Evolutionary conservation across 2,888 invertebrate species (phyloP), one percentile per base, ranked within the genome.

Genomic region (Lithophane semibrunnea): DNA sequence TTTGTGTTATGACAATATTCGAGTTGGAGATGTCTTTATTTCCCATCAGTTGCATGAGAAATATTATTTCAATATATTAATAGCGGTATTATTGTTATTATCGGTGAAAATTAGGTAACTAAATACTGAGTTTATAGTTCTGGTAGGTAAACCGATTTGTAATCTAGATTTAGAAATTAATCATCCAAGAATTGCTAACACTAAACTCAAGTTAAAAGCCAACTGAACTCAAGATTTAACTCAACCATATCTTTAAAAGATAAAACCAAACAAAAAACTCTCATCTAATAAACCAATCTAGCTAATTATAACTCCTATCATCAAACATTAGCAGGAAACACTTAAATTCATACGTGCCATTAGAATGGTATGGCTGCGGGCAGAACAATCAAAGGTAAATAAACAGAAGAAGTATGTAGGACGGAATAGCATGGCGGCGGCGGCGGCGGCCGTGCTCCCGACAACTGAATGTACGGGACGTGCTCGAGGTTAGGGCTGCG

Each of bases 401-500:
- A 83, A 83, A 85, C 78, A 68, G 60, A 68, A 80, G 71, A 87
- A 85, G 74, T 87, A 88, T 81, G 69, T 80, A 79, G 87, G 29
- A 49, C 74, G 66, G 66, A 65, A 76, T 73, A 82, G 70, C 77
- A 80, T 75, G 63, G 76, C 42, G 56, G 64, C 10, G 63, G 76
- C 42, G 56, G 64, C 10, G 42, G 78, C 54, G 60, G 75, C 44
- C 54, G 21, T 88, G 82, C 68, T 64, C 61, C 68, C 70, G 86
- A 84, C 86, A 82, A 42, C 74, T 72, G 61, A 77, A 84, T 80
- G 86, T 73, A 71, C 72, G 79, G 63, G 71, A 86, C 70, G 77
- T 56, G 80, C 42, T 47, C 0, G n/a, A 9, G 12, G n/a, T 16
- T 61, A 86, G 87, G 88, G 88, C 52, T 86, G 80, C 29, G 13